phyloP scores from a whole-genome alignment of 2,888 invertebrate genomes.

The Melipona beecheii region DNA sequence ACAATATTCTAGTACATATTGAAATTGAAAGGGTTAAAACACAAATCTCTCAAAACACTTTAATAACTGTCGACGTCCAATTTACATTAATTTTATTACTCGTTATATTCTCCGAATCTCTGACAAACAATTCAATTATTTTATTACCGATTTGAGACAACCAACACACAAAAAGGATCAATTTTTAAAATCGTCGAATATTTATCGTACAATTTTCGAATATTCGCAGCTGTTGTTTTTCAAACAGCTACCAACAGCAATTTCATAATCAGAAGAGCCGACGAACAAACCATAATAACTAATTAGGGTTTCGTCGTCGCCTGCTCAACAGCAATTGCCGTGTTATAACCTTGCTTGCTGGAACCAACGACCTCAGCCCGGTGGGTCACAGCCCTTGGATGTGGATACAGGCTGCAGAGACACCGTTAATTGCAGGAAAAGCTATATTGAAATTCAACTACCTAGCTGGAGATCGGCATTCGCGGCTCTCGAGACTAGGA shows the following conservation, averaged over 20 bases:
- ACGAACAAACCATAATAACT: background rate
- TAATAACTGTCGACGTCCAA: no score
- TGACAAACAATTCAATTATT: no score
- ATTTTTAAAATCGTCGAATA: background rate
- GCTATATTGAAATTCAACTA: constrained; percentile 1
- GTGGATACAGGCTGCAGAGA: background rate
- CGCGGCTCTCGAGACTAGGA: background rate
- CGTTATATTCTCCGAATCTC: no score
- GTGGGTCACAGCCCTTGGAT: background rate
- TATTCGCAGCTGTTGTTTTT: background rate
- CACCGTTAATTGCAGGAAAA: background rate
- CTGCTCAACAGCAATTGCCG: background rate
- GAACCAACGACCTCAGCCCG: background rate
- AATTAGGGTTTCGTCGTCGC: background rate
- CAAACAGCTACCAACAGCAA: background rate
- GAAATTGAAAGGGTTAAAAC: no score
- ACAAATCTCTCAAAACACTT: no score
- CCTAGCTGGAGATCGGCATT: background rate
- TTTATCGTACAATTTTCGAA: background rate
- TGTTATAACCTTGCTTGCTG: background rate
- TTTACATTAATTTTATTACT: no score
- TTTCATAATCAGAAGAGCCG: background rate
- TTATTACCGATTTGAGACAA: no score
- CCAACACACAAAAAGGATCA: no score
- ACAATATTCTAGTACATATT: no score